Conservation (phyloP, 2,888 invertebrate species). For the Laspeyria flexula region DNA sequence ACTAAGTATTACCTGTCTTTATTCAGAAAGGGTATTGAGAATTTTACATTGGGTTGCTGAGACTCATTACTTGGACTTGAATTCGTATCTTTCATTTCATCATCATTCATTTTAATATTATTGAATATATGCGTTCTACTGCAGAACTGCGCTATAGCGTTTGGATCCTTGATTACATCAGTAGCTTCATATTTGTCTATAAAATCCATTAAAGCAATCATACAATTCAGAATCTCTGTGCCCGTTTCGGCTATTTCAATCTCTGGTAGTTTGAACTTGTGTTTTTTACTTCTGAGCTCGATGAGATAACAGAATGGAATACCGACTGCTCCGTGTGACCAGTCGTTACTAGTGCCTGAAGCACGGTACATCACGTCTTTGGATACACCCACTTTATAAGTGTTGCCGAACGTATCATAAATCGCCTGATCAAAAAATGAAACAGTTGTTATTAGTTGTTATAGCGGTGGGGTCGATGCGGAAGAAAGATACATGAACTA, state of each 20-base stretch:
- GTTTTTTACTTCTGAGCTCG: slow-evolving; percentile 71
- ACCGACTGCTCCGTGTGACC: slow-evolving; percentile 67
- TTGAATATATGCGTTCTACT: neutral
- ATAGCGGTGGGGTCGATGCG: too few species aligned
- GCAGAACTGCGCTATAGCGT: slow-evolving; percentile 44
- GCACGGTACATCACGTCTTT: slow-evolving; percentile 77
- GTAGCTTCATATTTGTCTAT: slow-evolving; percentile 54
- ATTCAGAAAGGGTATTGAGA: too few species aligned
- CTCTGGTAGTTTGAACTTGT: slow-evolving; percentile 69
- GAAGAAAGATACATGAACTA: too few species aligned
- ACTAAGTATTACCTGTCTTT: too few species aligned
- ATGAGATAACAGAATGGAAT: slow-evolving; percentile 77
- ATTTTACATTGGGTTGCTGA: too few species aligned
- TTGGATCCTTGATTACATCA: neutral
- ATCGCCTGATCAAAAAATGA: slow-evolving; percentile 62
- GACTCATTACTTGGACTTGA: too few species aligned
- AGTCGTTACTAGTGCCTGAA: slow-evolving; percentile 75
- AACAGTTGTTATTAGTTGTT: too few species aligned
- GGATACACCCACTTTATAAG: slow-evolving; percentile 76
- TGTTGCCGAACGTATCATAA: slow-evolving; percentile 65
- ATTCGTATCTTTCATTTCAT: too few species aligned
- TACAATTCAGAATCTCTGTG: slow-evolving; percentile 64
- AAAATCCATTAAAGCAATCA: slow-evolving; percentile 72
- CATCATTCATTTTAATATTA: neutral
- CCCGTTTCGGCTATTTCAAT: slow-evolving; percentile 73